Percentiles rank a stretch among this genome's conserved stretches.
phyloP scores from a whole-genome alignment of 2,888 invertebrate genomes.

The Oegoconia quadripuncta region DNA sequence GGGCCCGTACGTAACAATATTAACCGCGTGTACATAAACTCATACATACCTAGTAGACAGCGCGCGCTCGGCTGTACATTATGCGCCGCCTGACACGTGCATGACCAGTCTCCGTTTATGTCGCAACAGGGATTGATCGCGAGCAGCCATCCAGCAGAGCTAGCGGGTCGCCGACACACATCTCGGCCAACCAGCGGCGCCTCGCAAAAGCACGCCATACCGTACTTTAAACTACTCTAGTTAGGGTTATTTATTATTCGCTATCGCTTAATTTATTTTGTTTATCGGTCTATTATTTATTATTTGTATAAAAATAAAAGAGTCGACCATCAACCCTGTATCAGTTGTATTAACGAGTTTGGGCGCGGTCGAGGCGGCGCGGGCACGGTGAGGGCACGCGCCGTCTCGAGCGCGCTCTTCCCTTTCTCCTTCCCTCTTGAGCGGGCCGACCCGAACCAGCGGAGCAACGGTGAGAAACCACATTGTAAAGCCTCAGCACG shows the following conservation, averaged over 20 bases:
- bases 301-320: conserved; percentile 67
- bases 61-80: conserved; percentile 78
- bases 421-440: conserved; percentile 51
- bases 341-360: conserved; percentile 49
- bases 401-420: conserved; percentile 50
- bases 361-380: conserved; percentile 50
- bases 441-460: conserved; percentile 64
- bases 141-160: conserved; percentile 67
- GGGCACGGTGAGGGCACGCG: conserved; percentile 36
- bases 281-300: conserved; percentile 72
- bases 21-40: conserved; percentile 78
- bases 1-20: conserved; percentile 76
- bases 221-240: conserved; percentile 73
- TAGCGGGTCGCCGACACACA: conserved; percentile 69
- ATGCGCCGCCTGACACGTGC: conserved; percentile 75
- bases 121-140: conserved; percentile 77
- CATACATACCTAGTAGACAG: conserved; percentile 53
- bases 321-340: conserved; percentile 71
- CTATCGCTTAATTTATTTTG: conserved; percentile 77
- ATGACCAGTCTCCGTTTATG: conserved; percentile 79
- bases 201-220: conserved; percentile 68
- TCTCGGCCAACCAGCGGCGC: conserved; percentile 71
- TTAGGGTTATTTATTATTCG: conserved; percentile 78
- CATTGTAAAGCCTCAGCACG: conserved; percentile 71
- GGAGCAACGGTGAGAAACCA: conserved; percentile 76